These are phyloP conservation scores for Caenorhabditis sp. DNA, from an alignment of 2,888 invertebrate species.

Conservation along the genomic window DNA sequence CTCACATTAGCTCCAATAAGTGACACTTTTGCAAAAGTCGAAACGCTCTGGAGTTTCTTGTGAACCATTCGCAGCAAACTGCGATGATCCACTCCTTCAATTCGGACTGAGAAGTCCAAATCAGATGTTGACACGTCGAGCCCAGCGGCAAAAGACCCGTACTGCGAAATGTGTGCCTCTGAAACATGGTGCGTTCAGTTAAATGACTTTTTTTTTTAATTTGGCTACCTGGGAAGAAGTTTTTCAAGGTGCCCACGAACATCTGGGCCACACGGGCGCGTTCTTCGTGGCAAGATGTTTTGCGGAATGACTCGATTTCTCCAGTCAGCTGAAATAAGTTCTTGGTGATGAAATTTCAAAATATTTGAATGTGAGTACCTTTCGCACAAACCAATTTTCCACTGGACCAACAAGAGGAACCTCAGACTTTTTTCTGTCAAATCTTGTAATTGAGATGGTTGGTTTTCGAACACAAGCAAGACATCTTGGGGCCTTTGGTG, in stretches of 20 bases:
- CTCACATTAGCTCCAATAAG: background rate
- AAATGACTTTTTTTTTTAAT: background rate
- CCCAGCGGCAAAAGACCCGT: background rate
- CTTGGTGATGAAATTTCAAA: too few species aligned
- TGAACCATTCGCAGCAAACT: background rate
- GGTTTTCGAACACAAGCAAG: too few species aligned
- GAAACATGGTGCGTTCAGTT: background rate
- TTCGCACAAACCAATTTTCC: too few species aligned
- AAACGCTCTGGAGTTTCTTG: background rate
- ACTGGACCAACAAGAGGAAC: too few species aligned
- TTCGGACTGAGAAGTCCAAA: background rate
- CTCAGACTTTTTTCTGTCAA: too few species aligned
- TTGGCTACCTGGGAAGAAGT: background rate
- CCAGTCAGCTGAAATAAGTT: too few species aligned
- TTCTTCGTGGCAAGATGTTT: too few species aligned
- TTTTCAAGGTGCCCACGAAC: too few species aligned
- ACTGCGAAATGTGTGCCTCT: background rate
- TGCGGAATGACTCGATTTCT: too few species aligned
- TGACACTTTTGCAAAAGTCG: background rate
- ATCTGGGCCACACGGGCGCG: too few species aligned
- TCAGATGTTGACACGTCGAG: background rate
- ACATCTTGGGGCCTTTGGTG: background rate
- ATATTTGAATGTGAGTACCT: too few species aligned
- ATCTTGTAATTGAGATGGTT: too few species aligned
- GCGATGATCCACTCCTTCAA: background rate